A percentile compares a stretch with the other conserved stretches of the same genome.
Conservation (phyloP, 2,888 invertebrate species). For the Itoplectis maculator region DNA sequence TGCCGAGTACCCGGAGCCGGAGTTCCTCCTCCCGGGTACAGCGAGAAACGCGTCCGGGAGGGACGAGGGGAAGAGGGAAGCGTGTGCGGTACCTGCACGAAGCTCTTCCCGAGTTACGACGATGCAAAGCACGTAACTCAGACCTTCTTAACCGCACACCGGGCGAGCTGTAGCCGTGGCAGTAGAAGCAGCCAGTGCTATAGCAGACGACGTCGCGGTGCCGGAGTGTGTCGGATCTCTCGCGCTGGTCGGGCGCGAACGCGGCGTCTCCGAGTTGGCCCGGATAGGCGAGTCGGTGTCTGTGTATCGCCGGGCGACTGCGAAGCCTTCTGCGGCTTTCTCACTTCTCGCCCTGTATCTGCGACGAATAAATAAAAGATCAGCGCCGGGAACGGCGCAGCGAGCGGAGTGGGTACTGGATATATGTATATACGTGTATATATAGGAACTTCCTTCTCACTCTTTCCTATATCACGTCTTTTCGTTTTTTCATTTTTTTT, state of each 20-base stretch:
- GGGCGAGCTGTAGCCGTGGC: no score
- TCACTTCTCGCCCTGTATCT: constrained; percentile 43
- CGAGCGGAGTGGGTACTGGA: no score
- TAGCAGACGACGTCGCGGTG: no score
- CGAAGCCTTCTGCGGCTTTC: constrained; percentile 47
- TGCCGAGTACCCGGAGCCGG: no score
- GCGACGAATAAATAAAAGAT: constrained; percentile 70
- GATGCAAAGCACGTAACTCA: constrained; percentile 71
- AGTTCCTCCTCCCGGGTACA: no score
- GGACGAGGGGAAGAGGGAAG: constrained; percentile 25
- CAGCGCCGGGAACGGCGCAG: constrained; percentile 53
- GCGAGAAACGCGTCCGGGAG: not conserved
- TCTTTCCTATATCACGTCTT: no score
- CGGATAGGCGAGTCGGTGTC: not conserved
- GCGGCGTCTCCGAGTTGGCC: constrained; percentile 25
- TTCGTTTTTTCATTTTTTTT: constrained; percentile 12
- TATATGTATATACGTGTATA: no score
- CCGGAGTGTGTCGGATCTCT: not conserved
- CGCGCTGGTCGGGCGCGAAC: constrained; percentile 42
- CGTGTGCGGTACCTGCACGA: constrained; percentile 38
- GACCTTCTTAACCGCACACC: constrained; percentile 70
- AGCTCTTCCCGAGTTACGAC: constrained; percentile 66
- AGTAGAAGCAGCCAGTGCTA: no score
- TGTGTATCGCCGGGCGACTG: constrained; percentile 4
- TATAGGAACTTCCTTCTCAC: no score